Conservation (phyloP, 2,113 vertebrate species). For the Mus spicilegus region DNA sequence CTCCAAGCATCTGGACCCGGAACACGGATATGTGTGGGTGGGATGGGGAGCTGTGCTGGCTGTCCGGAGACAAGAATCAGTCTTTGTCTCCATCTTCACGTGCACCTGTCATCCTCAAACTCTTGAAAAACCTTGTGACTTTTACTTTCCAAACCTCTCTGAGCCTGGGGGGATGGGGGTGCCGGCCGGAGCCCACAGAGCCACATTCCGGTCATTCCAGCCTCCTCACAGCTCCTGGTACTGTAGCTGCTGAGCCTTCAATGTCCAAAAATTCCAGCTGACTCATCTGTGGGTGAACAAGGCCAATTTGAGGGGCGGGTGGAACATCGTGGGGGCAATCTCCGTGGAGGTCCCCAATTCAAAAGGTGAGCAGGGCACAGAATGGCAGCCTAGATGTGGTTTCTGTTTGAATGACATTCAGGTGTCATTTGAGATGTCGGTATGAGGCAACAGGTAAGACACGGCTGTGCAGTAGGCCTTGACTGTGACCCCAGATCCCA, state of each 20-base stretch:
- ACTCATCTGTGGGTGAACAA: conserved; percentile 73
- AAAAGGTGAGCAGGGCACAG: neutral
- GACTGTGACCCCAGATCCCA: neutral
- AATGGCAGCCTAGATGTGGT: neutral
- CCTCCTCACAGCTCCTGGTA: conserved; percentile 80
- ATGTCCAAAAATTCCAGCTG: conserved; percentile 75
- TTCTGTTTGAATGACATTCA: neutral
- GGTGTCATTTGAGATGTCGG: neutral
- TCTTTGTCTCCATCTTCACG: conserved; percentile 48
- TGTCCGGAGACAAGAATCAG: conserved; percentile 24
- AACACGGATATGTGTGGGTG: conserved; percentile 56
- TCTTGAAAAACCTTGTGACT: conserved; percentile 70
- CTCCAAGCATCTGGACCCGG: conserved; percentile 13
- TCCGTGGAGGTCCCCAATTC: neutral
- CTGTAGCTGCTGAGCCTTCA: conserved; percentile 9
- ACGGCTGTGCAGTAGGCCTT: neutral
- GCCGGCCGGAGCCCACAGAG: neutral
- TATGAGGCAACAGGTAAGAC: neutral
- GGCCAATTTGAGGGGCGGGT: neutral
- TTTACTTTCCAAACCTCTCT: conserved; percentile 59
- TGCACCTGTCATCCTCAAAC: conserved; percentile 73
- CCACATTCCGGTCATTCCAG: conserved; percentile 69
- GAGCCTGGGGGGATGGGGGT: neutral
- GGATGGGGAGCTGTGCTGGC: conserved; percentile 12
- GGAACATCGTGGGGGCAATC: neutral